These are phyloP conservation scores for Coregonus suidteri DNA, from an alignment of 2,797 vertebrate genomes.

Conservation along the genomic window DNA sequence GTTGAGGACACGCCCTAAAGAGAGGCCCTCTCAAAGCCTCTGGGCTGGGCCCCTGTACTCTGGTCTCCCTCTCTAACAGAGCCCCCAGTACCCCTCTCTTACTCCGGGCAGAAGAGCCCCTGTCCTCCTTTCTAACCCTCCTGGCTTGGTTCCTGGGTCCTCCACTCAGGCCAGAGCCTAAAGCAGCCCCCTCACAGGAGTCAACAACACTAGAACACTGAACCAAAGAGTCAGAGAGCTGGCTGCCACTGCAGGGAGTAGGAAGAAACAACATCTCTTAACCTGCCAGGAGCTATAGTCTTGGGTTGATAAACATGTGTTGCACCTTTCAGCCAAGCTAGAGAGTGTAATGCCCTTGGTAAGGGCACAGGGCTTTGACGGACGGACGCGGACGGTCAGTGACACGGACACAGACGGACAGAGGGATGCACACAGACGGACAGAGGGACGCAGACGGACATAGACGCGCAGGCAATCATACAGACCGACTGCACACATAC, in stretches of 20 bases:
- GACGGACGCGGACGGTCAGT: background rate
- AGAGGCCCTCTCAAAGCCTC: conserved; percentile 32
- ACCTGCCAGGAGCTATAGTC: background rate
- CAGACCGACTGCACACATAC: too few species aligned
- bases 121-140: background rate
- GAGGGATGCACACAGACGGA: background rate
- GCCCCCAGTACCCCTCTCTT: background rate
- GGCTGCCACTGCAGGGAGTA: background rate
- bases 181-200: background rate
- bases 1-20: conserved; percentile 25
- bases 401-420: too few species aligned
- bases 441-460: too few species aligned
- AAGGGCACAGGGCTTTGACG: background rate
- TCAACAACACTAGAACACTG: background rate
- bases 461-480: too few species aligned
- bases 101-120: too few species aligned
- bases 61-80: background rate
- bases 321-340: conserved; percentile 3
- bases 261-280: background rate
- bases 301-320: background rate
- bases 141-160: background rate
- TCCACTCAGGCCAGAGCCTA: background rate
- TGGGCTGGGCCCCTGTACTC: background rate
- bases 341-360: background rate
- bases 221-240: background rate